Percentiles rank a stretch among this genome's conserved stretches.
Conservation (phyloP, 2,113 vertebrate species). For the Colinus virginianus region DNA sequence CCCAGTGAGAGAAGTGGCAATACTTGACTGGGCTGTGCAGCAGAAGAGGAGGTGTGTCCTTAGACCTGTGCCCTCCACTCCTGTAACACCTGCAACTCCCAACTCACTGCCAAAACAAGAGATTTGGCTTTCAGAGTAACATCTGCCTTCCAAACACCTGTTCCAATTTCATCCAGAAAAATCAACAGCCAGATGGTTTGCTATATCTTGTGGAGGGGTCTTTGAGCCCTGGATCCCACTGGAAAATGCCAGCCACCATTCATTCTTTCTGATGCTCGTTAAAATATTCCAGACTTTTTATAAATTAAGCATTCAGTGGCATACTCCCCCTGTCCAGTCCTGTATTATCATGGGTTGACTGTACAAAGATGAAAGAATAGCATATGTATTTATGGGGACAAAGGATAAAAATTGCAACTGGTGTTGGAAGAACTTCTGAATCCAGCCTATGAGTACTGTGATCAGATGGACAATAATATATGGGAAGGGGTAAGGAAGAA, state of each 20-base stretch:
- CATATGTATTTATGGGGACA: not conserved
- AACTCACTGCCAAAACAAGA: not conserved
- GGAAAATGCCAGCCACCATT: not conserved
- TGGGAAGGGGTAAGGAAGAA: not conserved
- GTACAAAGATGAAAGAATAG: not conserved
- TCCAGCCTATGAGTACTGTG: not conserved
- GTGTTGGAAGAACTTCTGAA: not conserved
- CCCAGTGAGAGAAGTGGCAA: not conserved
- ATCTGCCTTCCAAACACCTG: constrained; percentile 11
- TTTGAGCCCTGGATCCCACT: not conserved
- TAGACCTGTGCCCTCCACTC: not conserved
- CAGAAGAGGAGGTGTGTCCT: not conserved
- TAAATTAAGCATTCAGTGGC: not conserved
- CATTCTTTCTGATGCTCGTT: not conserved
- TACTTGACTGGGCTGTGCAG: not conserved
- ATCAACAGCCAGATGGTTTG: not conserved
- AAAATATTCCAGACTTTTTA: not conserved
- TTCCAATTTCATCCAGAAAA: not conserved
- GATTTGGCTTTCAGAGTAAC: not conserved
- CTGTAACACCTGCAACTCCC: not conserved
- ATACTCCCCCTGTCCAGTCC: not conserved
- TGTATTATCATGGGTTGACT: not conserved
- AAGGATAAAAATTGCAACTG: not conserved
- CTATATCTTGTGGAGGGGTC: not conserved
- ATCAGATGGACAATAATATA: not conserved